Evolutionary conservation across 2,113 vertebrate genomes (phyloP).

Genomic region (Grantiella picta): DNA sequence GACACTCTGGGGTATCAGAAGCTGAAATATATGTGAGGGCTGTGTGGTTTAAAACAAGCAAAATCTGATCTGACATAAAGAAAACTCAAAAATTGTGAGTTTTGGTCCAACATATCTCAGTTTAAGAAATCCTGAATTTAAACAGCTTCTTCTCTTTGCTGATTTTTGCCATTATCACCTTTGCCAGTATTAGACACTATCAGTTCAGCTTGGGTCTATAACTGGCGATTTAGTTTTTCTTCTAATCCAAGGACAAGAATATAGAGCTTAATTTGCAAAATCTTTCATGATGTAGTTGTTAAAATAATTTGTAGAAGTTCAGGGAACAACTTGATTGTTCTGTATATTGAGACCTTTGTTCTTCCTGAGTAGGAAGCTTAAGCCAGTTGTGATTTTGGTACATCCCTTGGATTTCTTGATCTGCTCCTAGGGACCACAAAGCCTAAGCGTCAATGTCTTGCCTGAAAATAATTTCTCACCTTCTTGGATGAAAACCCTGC

Average conservation of each 20-base stretch:
- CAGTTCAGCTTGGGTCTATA: not conserved
- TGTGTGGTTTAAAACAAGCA: not conserved
- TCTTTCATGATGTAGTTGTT: not conserved
- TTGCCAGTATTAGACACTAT: not conserved
- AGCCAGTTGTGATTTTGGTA: not conserved
- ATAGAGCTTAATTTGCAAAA: not conserved
- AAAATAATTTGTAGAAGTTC: not conserved
- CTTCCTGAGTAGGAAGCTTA: not conserved
- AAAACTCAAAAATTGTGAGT: not conserved
- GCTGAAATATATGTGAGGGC: not conserved
- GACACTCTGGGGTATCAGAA: not conserved
- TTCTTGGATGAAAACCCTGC: not conserved
- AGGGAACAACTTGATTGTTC: not conserved
- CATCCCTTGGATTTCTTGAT: not conserved
- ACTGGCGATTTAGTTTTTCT: not conserved
- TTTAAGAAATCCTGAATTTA: not conserved
- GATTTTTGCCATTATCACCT: not conserved
- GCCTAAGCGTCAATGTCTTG: not conserved
- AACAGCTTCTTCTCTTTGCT: not conserved
- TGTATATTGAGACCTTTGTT: fast-evolving
- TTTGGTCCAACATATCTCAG: not conserved
- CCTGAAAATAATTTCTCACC: not conserved
- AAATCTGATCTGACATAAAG: not conserved
- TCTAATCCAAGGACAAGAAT: not conserved
- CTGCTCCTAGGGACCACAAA: not conserved